Evolutionary conservation across 2,113 vertebrate genomes (phyloP), one percentile per base, ranked within the genome.

Genomic region (Phalacrocorax brasilianus): DNA sequence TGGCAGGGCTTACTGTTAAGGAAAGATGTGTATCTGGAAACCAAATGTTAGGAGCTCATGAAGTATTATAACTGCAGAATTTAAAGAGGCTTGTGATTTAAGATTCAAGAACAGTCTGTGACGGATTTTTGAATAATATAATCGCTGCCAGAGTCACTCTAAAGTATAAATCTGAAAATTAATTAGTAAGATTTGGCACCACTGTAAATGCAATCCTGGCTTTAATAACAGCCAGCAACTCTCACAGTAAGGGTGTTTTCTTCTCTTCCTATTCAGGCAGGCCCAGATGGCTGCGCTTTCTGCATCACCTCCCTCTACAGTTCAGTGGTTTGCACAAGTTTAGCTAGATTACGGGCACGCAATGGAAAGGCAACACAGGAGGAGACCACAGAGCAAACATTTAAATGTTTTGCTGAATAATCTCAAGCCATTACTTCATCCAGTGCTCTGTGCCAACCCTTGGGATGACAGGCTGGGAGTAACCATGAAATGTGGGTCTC

Each of bases 341-440:
- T 15, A 84, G 76, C 47, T 61, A 45, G 38, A 79, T 78, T 78
- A 35, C 1, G 7, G 88, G 32, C 62, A 45, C 14, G 56, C 73
- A 76, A 61, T 0, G 2, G 52, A 94, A 72, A 47, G 79, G 73
- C 75, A 77, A 55, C 53, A 61, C 30, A 40, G 90, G 79, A 88
- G 68, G 52, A 93, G 70, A 72, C 55, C 45, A 30, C 80, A 86
- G 83, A 93, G 65, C 90, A 86, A 88, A 65, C 10, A 53, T 81
- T 66, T 74, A 84, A 90, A 83, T 1, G 4, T 94, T 95, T 94
- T 95, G 86, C 94, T 95, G 93, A 95, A 96, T 96, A 96, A 93
- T 91, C 86, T 89, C 52, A 65, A 91, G 32, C 35, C 74, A 44
- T 95, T 92, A 56, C 63, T 96, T 95, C 79, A 92, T 63, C 47